Percentiles rank a stretch among this genome's conserved stretches.
These are phyloP conservation scores for Ostrea denselamellosa DNA, from an alignment of 1,140 invertebrate genomes.

Conservation along the genomic window DNA sequence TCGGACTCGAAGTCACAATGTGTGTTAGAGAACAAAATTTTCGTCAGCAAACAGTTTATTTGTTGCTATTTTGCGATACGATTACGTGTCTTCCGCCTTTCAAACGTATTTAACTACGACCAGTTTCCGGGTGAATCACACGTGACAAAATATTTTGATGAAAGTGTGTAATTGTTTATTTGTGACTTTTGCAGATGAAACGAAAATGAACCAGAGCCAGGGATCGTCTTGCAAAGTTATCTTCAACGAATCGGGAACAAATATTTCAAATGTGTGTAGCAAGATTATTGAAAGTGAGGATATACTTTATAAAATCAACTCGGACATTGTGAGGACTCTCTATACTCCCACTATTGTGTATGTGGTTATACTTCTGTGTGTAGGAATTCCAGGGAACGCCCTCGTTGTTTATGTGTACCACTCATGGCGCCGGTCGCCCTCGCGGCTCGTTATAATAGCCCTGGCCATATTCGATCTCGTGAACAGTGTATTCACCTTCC, in stretches of 20 bases:
- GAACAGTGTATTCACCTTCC: constrained; percentile 67
- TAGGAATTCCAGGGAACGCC: constrained; percentile 26
- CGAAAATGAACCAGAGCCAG: background rate
- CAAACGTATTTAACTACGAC: background rate
- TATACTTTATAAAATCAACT: background rate
- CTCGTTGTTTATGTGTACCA: constrained; percentile 32
- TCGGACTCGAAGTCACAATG: too few relatives aligned
- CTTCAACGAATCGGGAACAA: background rate
- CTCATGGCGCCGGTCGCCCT: background rate
- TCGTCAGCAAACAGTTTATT: too few relatives aligned
- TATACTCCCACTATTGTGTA: constrained; percentile 22
- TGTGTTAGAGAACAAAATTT: too few relatives aligned
- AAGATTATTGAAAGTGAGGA: background rate
- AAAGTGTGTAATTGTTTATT: background rate
- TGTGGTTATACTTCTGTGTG: background rate
- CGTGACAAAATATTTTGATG: background rate
- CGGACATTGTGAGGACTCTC: background rate
- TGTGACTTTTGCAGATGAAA: constrained; percentile 4
- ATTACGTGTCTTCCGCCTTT: background rate
- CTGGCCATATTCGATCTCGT: constrained; percentile 43
- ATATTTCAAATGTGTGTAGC: background rate
- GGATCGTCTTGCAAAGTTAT: background rate
- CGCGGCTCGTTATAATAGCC: constrained; percentile 15
- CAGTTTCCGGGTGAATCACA: background rate
- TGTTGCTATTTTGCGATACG: background rate